Base-by-base conservation (phyloP, 2,888 invertebrate species). In the Drosophila histrio region DNA sequence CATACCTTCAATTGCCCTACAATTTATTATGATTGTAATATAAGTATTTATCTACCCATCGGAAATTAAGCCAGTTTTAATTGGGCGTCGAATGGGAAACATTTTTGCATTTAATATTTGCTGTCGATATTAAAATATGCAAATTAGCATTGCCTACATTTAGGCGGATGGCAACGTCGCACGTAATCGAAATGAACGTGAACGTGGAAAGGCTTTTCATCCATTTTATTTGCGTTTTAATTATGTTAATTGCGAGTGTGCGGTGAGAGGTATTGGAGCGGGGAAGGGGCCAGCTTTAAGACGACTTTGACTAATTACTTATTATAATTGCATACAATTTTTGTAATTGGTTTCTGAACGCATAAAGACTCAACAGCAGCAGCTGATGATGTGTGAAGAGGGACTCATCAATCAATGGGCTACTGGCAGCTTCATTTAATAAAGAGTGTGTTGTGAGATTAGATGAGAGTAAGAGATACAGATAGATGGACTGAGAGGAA, bases 11-110 rank as follows among this genome's bases (percentile, higher is more conserved):
- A 17, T 24, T 54, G 15, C 6, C 15, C 21, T 11, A 9, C 36
- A 58, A 17, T 39, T 71, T 58, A 58, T 71, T 50, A 65, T 65
- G 76, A 65, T 44, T 75, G 41, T 38, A 65, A 65, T 65, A 34
- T 46, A 41, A 41, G 64, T 26, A 62, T 52, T 66, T 76, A 72
- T 76, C 53, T 36, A 26, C 15, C 77, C 68, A 82, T 76, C 79
- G 73, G 62, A 72, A 77, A 77, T 86, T 69, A 82, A 82, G 81
- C 78, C 87, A 60, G 61, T 84, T 80, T 84, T 82, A 86, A 61
- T 64, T 65, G 47, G 61, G 32, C 75, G 43, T 63, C 60, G 71
- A 68, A 77, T 66, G 47, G 70, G 71, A 72, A 72, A 75, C 67
- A 72, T 71, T 69, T 67, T 63, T 71, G 74, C 59, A 83, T 77